A percentile compares a stretch with the other conserved stretches of the same genome.
These are phyloP conservation scores for Hartigia nigra DNA, from an alignment of 2,888 invertebrate species.

Conservation along the genomic window DNA sequence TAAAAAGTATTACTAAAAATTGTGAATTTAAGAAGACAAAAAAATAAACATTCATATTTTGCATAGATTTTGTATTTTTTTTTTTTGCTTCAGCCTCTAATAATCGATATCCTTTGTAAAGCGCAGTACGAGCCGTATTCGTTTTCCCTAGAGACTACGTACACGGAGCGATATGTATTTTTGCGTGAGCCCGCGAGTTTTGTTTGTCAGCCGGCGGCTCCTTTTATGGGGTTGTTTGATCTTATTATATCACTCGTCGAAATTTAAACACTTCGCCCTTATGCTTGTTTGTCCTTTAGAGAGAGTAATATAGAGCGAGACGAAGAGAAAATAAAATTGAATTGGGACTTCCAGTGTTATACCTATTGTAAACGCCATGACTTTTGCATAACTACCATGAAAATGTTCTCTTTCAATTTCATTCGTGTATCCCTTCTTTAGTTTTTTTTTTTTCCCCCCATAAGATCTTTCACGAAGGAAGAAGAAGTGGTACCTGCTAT, in stretches of 20 bases:
- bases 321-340: background rate
- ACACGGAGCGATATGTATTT: conserved; percentile 45
- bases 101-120: background rate
- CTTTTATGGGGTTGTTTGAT: conserved; percentile 59
- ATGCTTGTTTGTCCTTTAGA: conserved; percentile 26
- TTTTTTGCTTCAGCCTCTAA: background rate
- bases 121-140: background rate
- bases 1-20: too few species aligned
- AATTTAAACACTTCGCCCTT: conserved; percentile 59
- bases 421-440: background rate
- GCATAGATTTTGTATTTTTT: background rate
- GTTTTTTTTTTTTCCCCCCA: background rate
- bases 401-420: background rate
- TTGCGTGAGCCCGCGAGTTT: conserved; percentile 32
- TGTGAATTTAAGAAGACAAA: too few species aligned
- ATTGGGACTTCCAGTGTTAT: background rate
- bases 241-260: conserved; percentile 63
- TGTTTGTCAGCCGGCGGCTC: conserved; percentile 49
- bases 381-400: background rate
- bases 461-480: background rate
- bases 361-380: background rate
- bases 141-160: background rate
- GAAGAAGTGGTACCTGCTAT: background rate
- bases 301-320: background rate
- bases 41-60: too few species aligned